Evolutionary conservation across 2,797 vertebrate genomes (phyloP).

Genomic region (Gallinago stenura): DNA sequence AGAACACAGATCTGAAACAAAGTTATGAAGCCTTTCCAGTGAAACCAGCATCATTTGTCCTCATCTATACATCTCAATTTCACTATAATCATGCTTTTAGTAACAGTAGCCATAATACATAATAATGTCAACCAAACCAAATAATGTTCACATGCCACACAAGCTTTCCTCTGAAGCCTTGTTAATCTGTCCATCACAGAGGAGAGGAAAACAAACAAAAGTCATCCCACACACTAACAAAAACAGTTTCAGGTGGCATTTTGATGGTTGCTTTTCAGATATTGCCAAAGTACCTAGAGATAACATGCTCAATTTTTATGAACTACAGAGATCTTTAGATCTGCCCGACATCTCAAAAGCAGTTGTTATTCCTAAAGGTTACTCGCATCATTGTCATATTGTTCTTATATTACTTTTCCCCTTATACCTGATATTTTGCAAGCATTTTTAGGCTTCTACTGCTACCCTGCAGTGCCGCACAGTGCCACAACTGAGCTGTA

Average conservation of each 20-base stretch:
- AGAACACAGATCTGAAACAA: slow-evolving; percentile 92
- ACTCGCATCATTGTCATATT: neutral
- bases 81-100: neutral
- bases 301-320: neutral
- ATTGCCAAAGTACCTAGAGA: neutral
- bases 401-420: neutral
- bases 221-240: neutral
- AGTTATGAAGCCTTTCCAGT: neutral
- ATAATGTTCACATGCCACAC: neutral
- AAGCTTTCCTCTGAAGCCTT: neutral
- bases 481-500: neutral
- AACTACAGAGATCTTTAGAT: neutral
- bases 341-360: neutral
- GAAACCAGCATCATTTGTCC: neutral
- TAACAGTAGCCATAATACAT: too few species aligned
- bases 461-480: neutral
- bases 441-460: neutral
- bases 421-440: neutral
- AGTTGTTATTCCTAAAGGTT: neutral
- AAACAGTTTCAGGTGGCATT: neutral
- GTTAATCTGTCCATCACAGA: neutral
- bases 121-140: neutral
- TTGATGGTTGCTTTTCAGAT: neutral
- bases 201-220: neutral
- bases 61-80: neutral